Conservation (phyloP, 2,797 vertebrate species). For the Syngnathus acus region DNA sequence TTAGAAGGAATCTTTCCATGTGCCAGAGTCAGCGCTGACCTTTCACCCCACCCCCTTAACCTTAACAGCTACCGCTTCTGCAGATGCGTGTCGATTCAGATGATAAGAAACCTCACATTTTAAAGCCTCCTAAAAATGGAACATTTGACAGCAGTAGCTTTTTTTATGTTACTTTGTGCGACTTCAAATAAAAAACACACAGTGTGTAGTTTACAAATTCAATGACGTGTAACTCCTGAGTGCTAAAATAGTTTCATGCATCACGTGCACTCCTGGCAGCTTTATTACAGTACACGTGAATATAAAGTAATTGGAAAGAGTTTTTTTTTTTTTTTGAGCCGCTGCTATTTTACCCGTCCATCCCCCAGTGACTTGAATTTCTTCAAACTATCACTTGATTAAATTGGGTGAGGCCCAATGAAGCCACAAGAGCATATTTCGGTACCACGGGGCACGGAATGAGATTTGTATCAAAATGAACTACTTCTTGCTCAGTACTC, state of each 20-base stretch:
- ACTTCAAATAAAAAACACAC: not conserved
- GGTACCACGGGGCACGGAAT: not conserved
- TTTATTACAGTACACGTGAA: not conserved
- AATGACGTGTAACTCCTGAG: not conserved
- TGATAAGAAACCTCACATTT: not conserved
- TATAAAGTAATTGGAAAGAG: not conserved
- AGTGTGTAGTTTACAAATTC: not conserved
- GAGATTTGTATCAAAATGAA: not conserved
- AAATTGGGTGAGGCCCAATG: not conserved
- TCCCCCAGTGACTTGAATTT: not conserved
- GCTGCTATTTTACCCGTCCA: not conserved
- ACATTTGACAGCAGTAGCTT: not conserved
- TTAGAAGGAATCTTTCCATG: conserved; percentile 46
- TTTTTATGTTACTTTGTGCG: not conserved
- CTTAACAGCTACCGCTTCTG: conserved; percentile 22
- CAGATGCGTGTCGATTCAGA: conserved; percentile 22
- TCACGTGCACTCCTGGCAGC: not conserved
- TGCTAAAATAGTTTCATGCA: not conserved
- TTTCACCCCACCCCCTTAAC: conserved; percentile 27
- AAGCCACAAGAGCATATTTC: not conserved
- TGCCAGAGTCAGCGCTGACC: conserved; percentile 48
- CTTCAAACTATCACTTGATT: not conserved
- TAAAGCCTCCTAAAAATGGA: not conserved
- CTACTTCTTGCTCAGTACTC: too few species aligned
- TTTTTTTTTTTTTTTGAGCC: not conserved